Base-by-base conservation (phyloP, 2,888 invertebrate genomes). In the Drosophila atripex region DNA sequence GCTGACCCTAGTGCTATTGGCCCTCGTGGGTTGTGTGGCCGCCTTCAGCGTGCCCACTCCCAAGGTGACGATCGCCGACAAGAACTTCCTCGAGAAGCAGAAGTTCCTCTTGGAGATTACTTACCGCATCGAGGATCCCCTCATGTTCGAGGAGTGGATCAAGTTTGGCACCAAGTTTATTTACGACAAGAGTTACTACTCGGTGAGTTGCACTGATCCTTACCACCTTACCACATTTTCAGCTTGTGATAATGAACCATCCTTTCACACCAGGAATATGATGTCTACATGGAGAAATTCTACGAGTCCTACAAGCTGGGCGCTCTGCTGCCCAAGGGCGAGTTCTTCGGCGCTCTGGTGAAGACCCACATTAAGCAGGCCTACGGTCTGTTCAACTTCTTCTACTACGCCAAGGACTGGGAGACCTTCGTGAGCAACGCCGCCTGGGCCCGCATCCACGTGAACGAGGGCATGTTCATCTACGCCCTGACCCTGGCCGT, bases 391-490 rank as follows among this genome's bases (percentile, higher is more conserved):
- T 95, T 94, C 91, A 93, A 95, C 86, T 92, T 95, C 58, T 92
- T 96, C 75, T 93, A 93, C 91, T 94, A 94, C 61, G 95, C 95
- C 75, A 95, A 95, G 89, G 94, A 95, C 89, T 95, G 93, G 89
- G 93, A 94, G 23, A 94, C 94, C 38, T 95, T 96, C 92, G 93
- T 93, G 89, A 93, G 93, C 76, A 94, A 94, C 9, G 95, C 95
- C 35, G 93, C 94, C 38, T 95, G 94, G 93, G 93, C 95, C 23
- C 94, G 95, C 59, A 92, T 94, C 57, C 91, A 93, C 73, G 91
- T 95, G 65, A 96, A 96, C 89, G 95, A 95, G 75, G 95, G 94
- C 83, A 94, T 95, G 93, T 96, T 95, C 90, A 93, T 95, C 66
- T 95, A 95, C 84, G 94, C 95, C 11, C 91, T 95, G 75, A 94